Base-by-base conservation (phyloP, 2,113 vertebrate species). In the Columba livia region DNA sequence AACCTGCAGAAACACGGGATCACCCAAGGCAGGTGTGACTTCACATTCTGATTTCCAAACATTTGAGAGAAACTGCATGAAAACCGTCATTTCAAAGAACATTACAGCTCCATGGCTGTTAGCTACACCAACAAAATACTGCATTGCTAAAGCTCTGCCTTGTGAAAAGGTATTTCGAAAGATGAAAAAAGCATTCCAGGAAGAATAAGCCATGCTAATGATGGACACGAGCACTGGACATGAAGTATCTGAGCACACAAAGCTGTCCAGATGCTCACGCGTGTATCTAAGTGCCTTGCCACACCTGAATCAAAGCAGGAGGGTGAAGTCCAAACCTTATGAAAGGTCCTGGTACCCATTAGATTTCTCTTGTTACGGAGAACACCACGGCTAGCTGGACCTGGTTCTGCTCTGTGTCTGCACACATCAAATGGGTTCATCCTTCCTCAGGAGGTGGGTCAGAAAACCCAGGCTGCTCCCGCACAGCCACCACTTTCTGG, bases 371-470 rank as follows among this genome's bases (percentile, higher is more conserved):
- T 29, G 17, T 48, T 65, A 60, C 36, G 81, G 20, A 79, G 28
- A 42, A 4, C 24, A 57, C 1, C n/a, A 12, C 15, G 0, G 0
- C 44, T 7, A n/a, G 38, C 4, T 11, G 14, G 71, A 23, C 28
- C n/a, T 9, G 4, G 36, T 34, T 81, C 53, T 31, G 61, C 60
- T 64, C 57, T 34, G 13, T 6, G 12, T 19, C 44, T 60, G 78
- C 67, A 21, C 34, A 50, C 40, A 25, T 23, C 5, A 0, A 61
- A n/a, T 0, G 0, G 26, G 17, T 53, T 36, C 7, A 38, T 17
- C 34, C n/a, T 32, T 17, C 38, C 19, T 11, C 32, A 5, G n/a
- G 50, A 47, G 62, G 15, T 8, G 56, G 15, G n/a, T 42, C 72
- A 36, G 23, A 25, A 79, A 34, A 19, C 34, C 3, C 53, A 25